Conservation (phyloP, 1,140 invertebrate species). For the Rhyacophila brunnea region DNA sequence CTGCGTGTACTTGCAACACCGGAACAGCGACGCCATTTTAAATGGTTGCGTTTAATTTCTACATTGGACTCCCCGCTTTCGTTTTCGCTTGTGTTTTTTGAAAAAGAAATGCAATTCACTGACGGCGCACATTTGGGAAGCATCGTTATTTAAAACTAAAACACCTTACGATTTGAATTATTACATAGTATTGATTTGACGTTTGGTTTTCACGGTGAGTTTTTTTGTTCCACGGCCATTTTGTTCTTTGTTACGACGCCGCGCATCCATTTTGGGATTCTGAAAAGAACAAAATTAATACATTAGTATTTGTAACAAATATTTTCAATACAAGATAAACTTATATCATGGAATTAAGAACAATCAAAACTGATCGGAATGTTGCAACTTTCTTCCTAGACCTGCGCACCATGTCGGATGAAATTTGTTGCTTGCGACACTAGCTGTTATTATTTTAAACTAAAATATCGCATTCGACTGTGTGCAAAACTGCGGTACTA, state of each 20-base stretch:
- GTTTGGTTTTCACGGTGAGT: not conserved
- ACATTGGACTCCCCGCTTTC: too few species aligned
- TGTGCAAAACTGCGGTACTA: too few species aligned
- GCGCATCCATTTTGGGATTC: conserved; percentile 13
- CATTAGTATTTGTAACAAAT: too few species aligned
- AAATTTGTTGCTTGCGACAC: too few species aligned
- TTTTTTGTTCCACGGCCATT: not conserved
- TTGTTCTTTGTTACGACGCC: not conserved
- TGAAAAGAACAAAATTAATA: not conserved
- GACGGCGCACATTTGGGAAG: conserved; percentile 8
- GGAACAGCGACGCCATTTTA: conserved; percentile 6
- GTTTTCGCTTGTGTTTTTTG: conserved; percentile 5
- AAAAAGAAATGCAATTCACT: not conserved
- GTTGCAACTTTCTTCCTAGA: too few species aligned
- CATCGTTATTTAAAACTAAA: conserved; percentile 10
- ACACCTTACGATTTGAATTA: not conserved
- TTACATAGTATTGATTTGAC: conserved; percentile 8
- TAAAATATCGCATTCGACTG: too few species aligned
- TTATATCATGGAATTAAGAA: too few species aligned
- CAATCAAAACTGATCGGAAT: too few species aligned
- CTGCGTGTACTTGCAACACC: not conserved
- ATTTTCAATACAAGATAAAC: too few species aligned
- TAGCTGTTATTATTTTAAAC: too few species aligned
- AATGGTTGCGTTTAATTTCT: not conserved
- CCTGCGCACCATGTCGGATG: too few species aligned